Evolutionary conservation across 2,888 invertebrate genomes (phyloP), one percentile per base, ranked within the genome.

Genomic region (Campoplex capitator): DNA sequence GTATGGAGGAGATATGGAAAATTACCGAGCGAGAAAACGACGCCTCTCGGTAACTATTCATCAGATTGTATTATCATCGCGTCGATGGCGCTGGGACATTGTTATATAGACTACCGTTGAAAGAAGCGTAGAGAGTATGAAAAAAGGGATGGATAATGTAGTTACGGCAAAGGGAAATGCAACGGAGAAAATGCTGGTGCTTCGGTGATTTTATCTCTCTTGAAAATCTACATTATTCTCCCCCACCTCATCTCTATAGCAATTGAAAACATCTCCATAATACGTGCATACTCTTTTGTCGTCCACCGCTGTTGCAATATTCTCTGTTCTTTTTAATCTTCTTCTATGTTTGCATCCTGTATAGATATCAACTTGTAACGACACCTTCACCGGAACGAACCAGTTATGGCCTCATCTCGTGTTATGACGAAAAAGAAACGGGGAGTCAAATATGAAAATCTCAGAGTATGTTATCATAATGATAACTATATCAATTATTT

Each of bases 21-120:
- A 87, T 87, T 81, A 84, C 84, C 84, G 84, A 84, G 84, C 84
- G 84, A 81, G 86, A 87, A 87, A 87, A 87, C 84, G 86, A 82
- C 78, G 84, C 78, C 84, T 78, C 84, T 87, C 84, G 78, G 84
- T 87, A 87, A 87, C 86, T 84, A 84, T 84, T 77, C 62, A 67
- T 84, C 81, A 82, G 84, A 87, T 87, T 84, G 86, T 82, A 84
- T 87, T 78, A 87, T 78, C 86, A 81, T 65, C 67, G 86, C 76
- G 86, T 86, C 79, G 71, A 73, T 42, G 68, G 65, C 65, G 77
- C 81, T 78, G 74, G 35, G 48, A 73, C 81, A 82, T 78, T 82
- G 86, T 84, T 82, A 78, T 68, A 73, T 74, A 70, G 77, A 73
- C 71, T 62, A 62, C 62, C 51, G 83, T 35, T 67, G 76, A 71